Evolutionary conservation across 2,113 vertebrate genomes (phyloP), one percentile per base, ranked within the genome.

Genomic region (Oncorhynchus clarkii): DNA sequence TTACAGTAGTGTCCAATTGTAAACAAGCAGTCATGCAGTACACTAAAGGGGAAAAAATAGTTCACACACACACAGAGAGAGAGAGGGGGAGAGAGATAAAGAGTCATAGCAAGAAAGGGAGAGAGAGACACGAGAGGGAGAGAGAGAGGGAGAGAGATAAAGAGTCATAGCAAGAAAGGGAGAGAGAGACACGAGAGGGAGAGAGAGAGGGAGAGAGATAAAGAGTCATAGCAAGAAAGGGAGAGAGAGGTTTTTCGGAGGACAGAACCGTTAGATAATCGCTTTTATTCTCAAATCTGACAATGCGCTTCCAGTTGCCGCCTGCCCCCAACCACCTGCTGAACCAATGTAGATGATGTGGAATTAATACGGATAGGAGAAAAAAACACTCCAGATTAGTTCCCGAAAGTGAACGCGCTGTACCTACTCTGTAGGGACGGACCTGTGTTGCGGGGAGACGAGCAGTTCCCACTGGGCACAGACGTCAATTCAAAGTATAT

Each of bases 241-340:
- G 29, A 27, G 26, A 64, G 78, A 77, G 57, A 73, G 83, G 75
- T 79, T 84, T 85, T 84, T 73, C 39, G 67, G 79, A 84, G 84
- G 74, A 29, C 78, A 64, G 65, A 39, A 66, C 29, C n/a, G 72
- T 82, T 76, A 78, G 80, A 81, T 86, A 78, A 87, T 72, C 85
- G 54, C 27, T 59, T 82, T 80, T 86, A n/a, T 71, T 54, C 49
- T 27, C 18, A 49, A 34, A 29, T 83, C 67, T 67, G 39, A 5
- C n/a, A 45, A 51, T 45, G 54, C 67, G 67, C 34, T 54, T 48
- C 62, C 18, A 14, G 62, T 7, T 22, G 65, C 65, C 65, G 26
- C 65, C 65, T 67, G 13, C 16, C 16, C 1, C 2, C 26, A 54
- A 54, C 12, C 51, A 2, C 16, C 4, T 5, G 26, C 27, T 12